These are phyloP conservation scores for Psilopogon haemacephalus DNA, from an alignment of 2,113 vertebrate genomes.

Conservation along the genomic window DNA sequence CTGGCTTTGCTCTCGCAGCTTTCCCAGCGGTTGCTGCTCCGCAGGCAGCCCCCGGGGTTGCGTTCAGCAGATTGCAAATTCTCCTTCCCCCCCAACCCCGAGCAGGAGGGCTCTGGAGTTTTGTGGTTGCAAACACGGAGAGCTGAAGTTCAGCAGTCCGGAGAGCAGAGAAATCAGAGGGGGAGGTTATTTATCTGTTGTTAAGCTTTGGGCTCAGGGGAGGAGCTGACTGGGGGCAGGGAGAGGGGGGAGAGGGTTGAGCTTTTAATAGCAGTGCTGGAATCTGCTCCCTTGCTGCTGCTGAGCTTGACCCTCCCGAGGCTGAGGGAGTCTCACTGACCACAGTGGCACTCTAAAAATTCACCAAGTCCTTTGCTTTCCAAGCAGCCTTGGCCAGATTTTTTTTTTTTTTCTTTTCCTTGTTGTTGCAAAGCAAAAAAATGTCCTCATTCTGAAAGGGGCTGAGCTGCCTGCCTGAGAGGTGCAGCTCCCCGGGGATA, in stretches of 20 bases:
- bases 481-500: too few species aligned
- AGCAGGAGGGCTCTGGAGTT: background rate
- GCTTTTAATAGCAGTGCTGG: constrained; percentile 11
- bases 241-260: too few species aligned
- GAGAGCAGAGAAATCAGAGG: background rate
- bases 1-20: background rate
- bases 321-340: background rate
- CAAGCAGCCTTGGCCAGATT: too few species aligned
- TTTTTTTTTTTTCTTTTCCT: too few species aligned
- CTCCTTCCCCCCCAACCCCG: background rate
- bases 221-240: background rate
- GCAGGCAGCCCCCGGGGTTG: background rate
- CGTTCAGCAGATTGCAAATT: background rate
- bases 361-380: background rate
- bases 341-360: background rate
- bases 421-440: too few species aligned
- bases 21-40: background rate
- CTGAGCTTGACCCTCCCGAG: background rate
- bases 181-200: too few species aligned
- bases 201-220: background rate
- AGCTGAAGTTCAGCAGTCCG: background rate
- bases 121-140: background rate
- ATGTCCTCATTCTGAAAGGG: too few species aligned
- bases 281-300: background rate
- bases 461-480: too few species aligned